Conservation (phyloP, 1,140 invertebrate species). For the Neomicropteryx cornuta region DNA sequence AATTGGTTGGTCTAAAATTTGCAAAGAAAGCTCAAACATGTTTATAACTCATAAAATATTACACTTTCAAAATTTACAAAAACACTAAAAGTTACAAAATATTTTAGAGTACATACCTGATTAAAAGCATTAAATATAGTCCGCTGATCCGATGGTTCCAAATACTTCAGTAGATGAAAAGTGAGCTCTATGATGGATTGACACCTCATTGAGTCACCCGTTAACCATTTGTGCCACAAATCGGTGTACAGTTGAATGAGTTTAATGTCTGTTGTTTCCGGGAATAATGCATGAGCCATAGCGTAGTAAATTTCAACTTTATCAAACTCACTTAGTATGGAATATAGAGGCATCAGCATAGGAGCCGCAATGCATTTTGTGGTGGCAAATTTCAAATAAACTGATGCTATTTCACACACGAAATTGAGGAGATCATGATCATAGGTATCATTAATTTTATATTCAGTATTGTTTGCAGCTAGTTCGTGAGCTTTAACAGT, state of each 20-base stretch:
- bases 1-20: too few relatives aligned
- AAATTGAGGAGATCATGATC: conserved; percentile 33
- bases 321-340: conserved; percentile 33
- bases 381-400: conserved; percentile 37
- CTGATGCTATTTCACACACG: conserved; percentile 35
- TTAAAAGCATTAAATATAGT: conserved; percentile 38
- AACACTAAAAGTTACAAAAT: too few relatives aligned
- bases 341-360: conserved; percentile 28
- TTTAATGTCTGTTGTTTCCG: conserved; percentile 15
- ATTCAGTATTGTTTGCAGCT: conserved; percentile 7
- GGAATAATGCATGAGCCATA: conserved; percentile 22
- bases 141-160: conserved; percentile 33
- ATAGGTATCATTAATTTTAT: conserved; percentile 14
- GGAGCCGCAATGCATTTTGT: conserved; percentile 21
- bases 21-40: too few relatives aligned
- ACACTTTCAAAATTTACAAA: too few relatives aligned
- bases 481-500: neutral
- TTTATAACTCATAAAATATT: too few relatives aligned
- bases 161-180: conserved; percentile 43
- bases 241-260: conserved; percentile 37
- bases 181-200: conserved; percentile 43
- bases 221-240: conserved; percentile 36
- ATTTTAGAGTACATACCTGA: conserved; percentile 33
- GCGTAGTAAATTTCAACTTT: conserved; percentile 27
- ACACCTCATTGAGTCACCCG: conserved; percentile 24